Percentiles rank a stretch among this genome's conserved stretches.
These are phyloP conservation scores for Laticauda colubrina DNA, from an alignment of 2,113 vertebrate species.

Conservation along the genomic window DNA sequence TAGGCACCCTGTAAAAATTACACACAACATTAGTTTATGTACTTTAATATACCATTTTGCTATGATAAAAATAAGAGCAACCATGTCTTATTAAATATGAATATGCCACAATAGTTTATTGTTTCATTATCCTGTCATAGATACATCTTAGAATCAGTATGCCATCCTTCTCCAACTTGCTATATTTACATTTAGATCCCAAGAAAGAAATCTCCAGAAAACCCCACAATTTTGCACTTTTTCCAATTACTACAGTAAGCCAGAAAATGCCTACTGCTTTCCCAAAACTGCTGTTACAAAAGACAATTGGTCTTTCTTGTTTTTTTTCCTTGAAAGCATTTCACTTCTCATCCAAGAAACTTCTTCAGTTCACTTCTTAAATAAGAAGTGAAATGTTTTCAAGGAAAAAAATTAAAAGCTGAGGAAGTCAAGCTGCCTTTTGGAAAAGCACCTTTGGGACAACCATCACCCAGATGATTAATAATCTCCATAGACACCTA, in stretches of 20 bases:
- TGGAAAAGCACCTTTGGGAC: too few species aligned
- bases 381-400: not conserved
- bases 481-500: not conserved
- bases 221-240: not conserved
- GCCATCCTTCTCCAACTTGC: not conserved
- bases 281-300: not conserved
- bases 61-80: not conserved
- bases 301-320: not conserved
- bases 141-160: not conserved
- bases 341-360: not conserved
- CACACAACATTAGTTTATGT: not conserved
- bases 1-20: not conserved
- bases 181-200: not conserved
- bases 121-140: not conserved
- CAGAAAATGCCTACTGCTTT: not conserved
- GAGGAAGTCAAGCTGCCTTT: not conserved
- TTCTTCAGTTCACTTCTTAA: not conserved
- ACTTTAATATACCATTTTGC: not conserved
- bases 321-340: not conserved
- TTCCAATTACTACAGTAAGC: not conserved
- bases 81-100: not conserved
- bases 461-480: not conserved
- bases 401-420: not conserved
- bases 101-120: not conserved
- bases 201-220: not conserved